phyloP scores from a whole-genome alignment of 2,888 invertebrate genomes.

The Melinaea marsaeus region DNA sequence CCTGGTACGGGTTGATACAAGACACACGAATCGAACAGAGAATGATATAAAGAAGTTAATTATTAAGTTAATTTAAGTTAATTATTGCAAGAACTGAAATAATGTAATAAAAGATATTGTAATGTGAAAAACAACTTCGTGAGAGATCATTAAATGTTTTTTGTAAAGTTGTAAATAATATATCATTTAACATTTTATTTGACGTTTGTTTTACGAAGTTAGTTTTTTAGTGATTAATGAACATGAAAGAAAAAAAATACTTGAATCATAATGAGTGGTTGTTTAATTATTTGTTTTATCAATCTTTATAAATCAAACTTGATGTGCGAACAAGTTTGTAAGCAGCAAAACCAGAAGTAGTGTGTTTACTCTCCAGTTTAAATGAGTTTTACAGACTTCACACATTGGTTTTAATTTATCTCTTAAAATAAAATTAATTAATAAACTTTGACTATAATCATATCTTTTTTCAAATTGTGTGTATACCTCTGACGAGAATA shows the following conservation, averaged over 20 bases:
- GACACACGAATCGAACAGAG: neutral
- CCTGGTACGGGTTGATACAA: slow-evolving; percentile 6
- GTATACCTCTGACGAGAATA: too few relatives aligned
- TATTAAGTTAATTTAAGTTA: neutral
- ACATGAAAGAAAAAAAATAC: neutral
- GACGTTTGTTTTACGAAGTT: too few relatives aligned
- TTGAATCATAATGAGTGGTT: neutral
- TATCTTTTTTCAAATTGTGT: too few relatives aligned
- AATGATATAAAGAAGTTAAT: neutral
- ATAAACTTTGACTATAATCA: too few relatives aligned
- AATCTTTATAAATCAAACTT: slow-evolving; percentile 1
- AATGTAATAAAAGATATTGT: neutral
- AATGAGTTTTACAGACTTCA: slow-evolving; percentile 1
- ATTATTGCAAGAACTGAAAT: neutral
- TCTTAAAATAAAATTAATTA: too few relatives aligned
- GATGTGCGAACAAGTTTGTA: neutral
- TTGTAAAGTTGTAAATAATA: too few relatives aligned
- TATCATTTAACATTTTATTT: too few relatives aligned
- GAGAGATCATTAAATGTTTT: too few relatives aligned
- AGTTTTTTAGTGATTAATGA: too few relatives aligned
- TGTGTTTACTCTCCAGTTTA: slow-evolving; percentile 1
- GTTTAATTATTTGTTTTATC: neutral
- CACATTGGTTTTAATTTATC: neutral
- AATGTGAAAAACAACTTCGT: neutral
- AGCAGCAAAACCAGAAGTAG: neutral